These are phyloP conservation scores for Aspidapion aeneum DNA, from an alignment of 2,888 invertebrate genomes.

Conservation along the genomic window DNA sequence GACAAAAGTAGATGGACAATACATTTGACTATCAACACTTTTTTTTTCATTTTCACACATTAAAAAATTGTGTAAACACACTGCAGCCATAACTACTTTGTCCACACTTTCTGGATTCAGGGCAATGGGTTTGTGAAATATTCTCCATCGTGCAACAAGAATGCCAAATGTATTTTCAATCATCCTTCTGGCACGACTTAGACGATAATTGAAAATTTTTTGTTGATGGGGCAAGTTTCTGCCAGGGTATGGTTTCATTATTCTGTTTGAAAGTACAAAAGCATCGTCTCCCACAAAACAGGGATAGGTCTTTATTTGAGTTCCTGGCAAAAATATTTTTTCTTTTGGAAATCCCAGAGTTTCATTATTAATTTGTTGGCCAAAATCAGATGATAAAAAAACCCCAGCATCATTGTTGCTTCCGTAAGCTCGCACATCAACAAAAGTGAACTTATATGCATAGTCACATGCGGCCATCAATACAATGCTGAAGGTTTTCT, in stretches of 20 bases:
- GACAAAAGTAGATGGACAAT: not conserved
- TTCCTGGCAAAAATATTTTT: not conserved
- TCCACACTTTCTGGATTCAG: not conserved
- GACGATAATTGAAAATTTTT: constrained; percentile 24
- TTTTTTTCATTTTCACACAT: not conserved
- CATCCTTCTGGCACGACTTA: constrained; percentile 20
- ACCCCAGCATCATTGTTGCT: not conserved
- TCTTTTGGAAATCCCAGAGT: not conserved
- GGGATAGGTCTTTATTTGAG: not conserved
- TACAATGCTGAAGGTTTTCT: not conserved
- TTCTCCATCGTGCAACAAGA: constrained; percentile 18
- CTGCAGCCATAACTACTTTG: not conserved
- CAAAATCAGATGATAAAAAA: not conserved
- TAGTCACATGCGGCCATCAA: not conserved
- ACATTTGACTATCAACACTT: not conserved
- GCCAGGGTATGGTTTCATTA: constrained; percentile 27
- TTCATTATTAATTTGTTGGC: not conserved
- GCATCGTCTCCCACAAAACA: constrained; percentile 22
- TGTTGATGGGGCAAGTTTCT: constrained; percentile 12
- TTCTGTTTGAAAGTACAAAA: constrained; percentile 22
- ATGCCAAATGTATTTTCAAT: constrained; percentile 28
- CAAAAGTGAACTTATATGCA: not conserved
- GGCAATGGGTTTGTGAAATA: constrained; percentile 9
- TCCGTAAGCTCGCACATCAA: not conserved
- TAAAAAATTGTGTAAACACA: not conserved